phyloP scores from a whole-genome alignment of 2,888 invertebrate genomes.

The Epinotia demarniana region DNA sequence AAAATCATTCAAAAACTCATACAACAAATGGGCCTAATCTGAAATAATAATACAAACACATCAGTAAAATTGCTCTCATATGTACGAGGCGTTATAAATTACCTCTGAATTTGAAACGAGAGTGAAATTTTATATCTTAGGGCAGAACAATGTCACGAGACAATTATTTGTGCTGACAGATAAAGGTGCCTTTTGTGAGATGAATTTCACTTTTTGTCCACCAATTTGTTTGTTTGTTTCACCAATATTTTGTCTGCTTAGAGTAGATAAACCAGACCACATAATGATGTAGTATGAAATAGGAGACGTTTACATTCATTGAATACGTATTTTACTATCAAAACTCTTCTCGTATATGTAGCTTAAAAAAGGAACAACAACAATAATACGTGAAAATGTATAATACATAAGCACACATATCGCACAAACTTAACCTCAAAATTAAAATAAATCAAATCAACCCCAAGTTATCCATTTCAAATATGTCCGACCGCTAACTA shows the following conservation, averaged over 20 bases:
- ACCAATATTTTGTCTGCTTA: background rate
- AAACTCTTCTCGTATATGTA: no score
- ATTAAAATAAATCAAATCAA: constrained; percentile 4
- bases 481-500: constrained; percentile 19
- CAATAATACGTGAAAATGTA: no score
- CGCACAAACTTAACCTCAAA: background rate
- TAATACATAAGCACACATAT: background rate
- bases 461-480: constrained; percentile 26
- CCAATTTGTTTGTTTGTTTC: no score
- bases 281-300: no score
- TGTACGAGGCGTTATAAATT: background rate
- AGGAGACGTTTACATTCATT: no score
- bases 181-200: constrained; percentile 7
- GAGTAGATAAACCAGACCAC: background rate
- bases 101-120: constrained; percentile 6
- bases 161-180: constrained; percentile 1
- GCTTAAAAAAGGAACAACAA: no score
- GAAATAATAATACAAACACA: no score
- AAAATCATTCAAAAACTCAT: no score
- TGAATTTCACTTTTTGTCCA: background rate
- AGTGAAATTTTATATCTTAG: background rate
- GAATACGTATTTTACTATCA: no score
- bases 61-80: no score
- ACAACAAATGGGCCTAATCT: no score
- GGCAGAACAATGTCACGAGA: background rate